Percentiles rank a stretch among this genome's conserved stretches.
phyloP scores from a whole-genome alignment of 2,888 invertebrate genomes.

The Acanthosepion pharaonis region DNA sequence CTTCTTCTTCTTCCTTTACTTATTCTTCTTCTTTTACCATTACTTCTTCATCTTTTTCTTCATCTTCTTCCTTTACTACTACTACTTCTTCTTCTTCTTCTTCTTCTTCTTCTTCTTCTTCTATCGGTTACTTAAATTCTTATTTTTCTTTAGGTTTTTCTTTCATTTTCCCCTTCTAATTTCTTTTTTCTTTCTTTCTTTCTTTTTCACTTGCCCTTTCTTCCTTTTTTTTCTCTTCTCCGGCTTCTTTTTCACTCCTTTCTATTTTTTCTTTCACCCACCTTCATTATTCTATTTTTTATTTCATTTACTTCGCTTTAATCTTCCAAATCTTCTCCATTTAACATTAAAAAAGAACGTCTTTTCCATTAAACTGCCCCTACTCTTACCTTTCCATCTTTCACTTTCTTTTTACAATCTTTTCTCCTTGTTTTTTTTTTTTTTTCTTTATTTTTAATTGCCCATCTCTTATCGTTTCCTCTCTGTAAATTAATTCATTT shows the following conservation, averaged over 20 bases:
- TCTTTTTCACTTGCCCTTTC: neutral
- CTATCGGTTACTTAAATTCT: neutral
- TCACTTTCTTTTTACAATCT: neutral
- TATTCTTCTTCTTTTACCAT: no score
- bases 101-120: neutral
- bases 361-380: neutral
- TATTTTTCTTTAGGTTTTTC: neutral
- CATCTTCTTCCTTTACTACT: neutral
- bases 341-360: no score
- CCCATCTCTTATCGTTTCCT: no score
- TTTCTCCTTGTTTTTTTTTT: neutral
- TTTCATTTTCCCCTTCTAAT: no score
- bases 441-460: neutral
- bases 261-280: neutral
- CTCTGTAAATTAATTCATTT: neutral
- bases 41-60: neutral
- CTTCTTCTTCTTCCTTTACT: no score
- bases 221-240: neutral
- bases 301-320: neutral
- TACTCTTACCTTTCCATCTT: neutral
- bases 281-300: neutral
- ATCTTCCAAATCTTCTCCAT: neutral
- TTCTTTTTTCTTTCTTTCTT: neutral
- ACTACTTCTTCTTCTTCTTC: neutral
- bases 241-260: neutral